Conservation (phyloP, 2,797 vertebrate species). For the Tokudaia tokunoshimensis region DNA sequence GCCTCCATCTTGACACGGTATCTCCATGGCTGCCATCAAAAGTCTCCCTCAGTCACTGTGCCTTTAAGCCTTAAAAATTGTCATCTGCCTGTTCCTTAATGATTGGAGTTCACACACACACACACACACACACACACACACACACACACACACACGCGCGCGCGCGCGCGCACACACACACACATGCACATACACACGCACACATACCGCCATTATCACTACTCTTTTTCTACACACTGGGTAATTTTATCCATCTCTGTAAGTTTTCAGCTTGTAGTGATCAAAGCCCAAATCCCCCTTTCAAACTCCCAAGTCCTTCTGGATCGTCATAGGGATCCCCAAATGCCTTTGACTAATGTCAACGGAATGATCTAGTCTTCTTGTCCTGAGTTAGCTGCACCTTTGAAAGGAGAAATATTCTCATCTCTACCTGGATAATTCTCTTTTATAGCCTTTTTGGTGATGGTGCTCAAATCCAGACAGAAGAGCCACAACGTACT, state of each 20-base stretch:
- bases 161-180: too few relatives aligned
- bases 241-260: background rate
- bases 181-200: background rate
- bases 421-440: background rate
- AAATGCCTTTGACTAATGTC: background rate
- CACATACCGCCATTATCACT: background rate
- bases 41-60: background rate
- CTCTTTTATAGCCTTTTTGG: background rate
- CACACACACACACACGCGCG: background rate
- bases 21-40: background rate
- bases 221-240: background rate
- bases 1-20: background rate
- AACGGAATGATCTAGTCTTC: background rate
- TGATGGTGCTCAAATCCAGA: background rate
- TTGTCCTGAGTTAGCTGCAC: background rate
- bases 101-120: background rate
- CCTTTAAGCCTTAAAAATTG: background rate
- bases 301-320: background rate
- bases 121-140: background rate
- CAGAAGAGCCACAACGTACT: background rate
- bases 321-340: background rate
- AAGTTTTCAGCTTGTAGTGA: background rate
- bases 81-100: background rate
- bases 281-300: background rate
- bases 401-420: background rate